A percentile compares a stretch with the other conserved stretches of the same genome.
Conservation (phyloP, 2,888 invertebrate genomes). For the Rotaria macrura region DNA sequence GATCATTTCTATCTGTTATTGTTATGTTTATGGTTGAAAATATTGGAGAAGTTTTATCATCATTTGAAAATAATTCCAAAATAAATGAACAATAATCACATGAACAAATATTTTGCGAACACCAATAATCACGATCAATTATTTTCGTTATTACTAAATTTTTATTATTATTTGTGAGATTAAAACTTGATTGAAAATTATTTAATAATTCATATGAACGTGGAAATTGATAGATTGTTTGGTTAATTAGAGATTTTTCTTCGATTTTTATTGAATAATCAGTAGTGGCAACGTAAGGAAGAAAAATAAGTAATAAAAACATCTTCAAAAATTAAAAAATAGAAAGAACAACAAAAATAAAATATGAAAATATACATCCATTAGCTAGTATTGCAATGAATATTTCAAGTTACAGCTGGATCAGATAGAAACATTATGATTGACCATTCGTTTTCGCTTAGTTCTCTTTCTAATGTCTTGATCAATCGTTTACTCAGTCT, state of each 20-base stretch:
- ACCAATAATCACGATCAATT: conserved; percentile 9
- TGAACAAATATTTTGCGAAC: neutral
- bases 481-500: neutral
- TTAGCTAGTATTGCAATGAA: neutral
- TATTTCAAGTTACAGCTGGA: neutral
- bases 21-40: neutral
- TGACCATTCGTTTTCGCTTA: neutral
- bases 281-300: neutral
- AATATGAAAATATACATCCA: too few relatives aligned
- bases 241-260: neutral
- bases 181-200: neutral
- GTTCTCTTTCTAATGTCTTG: neutral
- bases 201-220: neutral
- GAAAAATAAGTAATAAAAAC: neutral
- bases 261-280: neutral
- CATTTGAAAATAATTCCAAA: neutral
- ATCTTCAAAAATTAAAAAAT: neutral
- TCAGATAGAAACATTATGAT: neutral
- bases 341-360: too few relatives aligned
- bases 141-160: neutral
- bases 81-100: neutral
- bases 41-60: neutral
- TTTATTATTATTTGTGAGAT: neutral
- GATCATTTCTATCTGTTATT: neutral
- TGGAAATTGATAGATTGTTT: neutral